A percentile compares a stretch with the other conserved stretches of the same genome.
Conservation (phyloP, 1,140 invertebrate genomes). For the Theocolax elegans region DNA sequence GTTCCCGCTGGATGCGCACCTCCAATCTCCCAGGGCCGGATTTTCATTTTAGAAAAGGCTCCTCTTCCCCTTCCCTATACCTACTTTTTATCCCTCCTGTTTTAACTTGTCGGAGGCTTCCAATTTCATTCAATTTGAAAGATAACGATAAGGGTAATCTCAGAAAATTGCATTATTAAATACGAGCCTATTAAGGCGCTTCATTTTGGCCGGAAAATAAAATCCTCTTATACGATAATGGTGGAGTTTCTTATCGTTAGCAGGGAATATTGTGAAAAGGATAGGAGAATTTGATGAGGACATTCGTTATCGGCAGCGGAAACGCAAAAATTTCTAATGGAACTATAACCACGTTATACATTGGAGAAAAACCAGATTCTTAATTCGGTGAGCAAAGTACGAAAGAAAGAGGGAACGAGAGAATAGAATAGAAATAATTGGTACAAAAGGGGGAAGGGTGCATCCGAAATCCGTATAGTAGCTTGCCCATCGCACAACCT, state of each 20-base stretch:
- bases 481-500: no score
- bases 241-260: slow-evolving; percentile 9
- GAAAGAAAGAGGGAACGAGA: no score
- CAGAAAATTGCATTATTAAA: slow-evolving; percentile 29
- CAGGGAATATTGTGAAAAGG: neutral
- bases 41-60: slow-evolving; percentile 19
- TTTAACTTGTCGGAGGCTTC: neutral
- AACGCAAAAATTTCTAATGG: neutral
- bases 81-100: neutral
- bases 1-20: neutral
- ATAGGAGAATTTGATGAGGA: neutral
- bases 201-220: slow-evolving; percentile 32
- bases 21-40: neutral
- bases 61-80: neutral
- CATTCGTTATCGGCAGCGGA: neutral
- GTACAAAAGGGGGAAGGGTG: no score
- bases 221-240: slow-evolving; percentile 24
- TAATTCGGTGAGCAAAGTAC: no score
- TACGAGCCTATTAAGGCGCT: slow-evolving; percentile 25
- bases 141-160: slow-evolving; percentile 11
- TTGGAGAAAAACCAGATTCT: no score
- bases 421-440: no score
- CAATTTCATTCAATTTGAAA: slow-evolving; percentile 19
- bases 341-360: neutral
- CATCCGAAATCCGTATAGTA: no score